A percentile compares a stretch with the other conserved stretches of the same genome.
Evolutionary conservation across 2,113 vertebrate genomes (phyloP).

Genomic region (Anguilla japonica): DNA sequence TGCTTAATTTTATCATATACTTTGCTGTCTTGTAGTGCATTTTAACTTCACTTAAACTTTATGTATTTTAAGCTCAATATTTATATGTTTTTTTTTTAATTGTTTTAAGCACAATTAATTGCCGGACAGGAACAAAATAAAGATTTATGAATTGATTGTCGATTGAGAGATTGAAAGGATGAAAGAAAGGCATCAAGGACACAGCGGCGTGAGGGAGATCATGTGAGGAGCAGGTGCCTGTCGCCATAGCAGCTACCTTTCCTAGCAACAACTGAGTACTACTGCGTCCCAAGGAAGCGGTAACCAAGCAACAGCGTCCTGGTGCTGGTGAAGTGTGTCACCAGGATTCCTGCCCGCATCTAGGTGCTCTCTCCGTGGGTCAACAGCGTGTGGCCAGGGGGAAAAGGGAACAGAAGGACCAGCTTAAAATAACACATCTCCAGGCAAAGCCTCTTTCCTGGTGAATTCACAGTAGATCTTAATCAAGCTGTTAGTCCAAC

Average conservation of each 20-base stretch:
- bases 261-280: constrained; percentile 42
- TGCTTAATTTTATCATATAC: no score
- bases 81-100: no score
- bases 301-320: constrained; percentile 41
- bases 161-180: no score
- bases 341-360: not conserved
- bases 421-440: not conserved
- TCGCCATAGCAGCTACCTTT: constrained; percentile 6
- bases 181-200: no score
- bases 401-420: not conserved
- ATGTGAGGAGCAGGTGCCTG: not conserved
- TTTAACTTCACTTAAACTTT: no score
- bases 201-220: not conserved
- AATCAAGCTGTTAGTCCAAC: no score
- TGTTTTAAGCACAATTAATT: no score
- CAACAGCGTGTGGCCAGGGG: not conserved
- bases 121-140: no score
- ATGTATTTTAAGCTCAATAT: no score
- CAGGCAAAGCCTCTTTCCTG: not conserved
- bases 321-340: constrained; percentile 7
- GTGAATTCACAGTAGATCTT: no score
- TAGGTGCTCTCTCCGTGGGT: not conserved
- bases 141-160: no score
- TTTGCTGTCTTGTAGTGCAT: no score
- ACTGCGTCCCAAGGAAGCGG: constrained; percentile 3